Conservation (phyloP, 2,797 vertebrate genomes). For the Potorous gilbertii region DNA sequence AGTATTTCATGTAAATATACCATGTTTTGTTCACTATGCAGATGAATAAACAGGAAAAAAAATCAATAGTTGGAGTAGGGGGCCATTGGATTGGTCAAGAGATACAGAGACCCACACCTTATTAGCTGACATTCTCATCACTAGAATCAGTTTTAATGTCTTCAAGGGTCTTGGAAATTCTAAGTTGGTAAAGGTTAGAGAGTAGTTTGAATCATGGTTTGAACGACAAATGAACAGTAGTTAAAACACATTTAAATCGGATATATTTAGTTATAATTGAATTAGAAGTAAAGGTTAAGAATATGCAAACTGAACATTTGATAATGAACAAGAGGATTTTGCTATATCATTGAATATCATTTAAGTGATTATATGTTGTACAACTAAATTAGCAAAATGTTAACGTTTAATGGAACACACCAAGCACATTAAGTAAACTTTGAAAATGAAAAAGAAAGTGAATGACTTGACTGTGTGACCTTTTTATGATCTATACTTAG, state of each 20-base stretch:
- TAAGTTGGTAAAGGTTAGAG: accelerated
- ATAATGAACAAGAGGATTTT: neutral
- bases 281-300: neutral
- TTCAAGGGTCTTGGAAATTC: neutral
- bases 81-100: neutral
- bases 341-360: neutral
- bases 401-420: accelerated
- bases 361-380: neutral
- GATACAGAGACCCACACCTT: neutral
- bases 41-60: neutral
- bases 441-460: neutral
- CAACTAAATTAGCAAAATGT: neutral
- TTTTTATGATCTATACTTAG: neutral
- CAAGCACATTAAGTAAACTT: neutral
- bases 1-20: neutral
- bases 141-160: neutral
- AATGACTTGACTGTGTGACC: neutral
- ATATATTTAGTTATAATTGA: neutral
- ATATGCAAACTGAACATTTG: too few relatives aligned
- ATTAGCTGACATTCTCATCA: neutral
- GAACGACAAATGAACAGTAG: neutral
- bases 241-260: neutral
- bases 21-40: neutral
- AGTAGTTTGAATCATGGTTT: accelerated
- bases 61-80: neutral